Evolutionary conservation across 1,140 invertebrate genomes (phyloP).

Genomic region (Microplitis mediator): DNA sequence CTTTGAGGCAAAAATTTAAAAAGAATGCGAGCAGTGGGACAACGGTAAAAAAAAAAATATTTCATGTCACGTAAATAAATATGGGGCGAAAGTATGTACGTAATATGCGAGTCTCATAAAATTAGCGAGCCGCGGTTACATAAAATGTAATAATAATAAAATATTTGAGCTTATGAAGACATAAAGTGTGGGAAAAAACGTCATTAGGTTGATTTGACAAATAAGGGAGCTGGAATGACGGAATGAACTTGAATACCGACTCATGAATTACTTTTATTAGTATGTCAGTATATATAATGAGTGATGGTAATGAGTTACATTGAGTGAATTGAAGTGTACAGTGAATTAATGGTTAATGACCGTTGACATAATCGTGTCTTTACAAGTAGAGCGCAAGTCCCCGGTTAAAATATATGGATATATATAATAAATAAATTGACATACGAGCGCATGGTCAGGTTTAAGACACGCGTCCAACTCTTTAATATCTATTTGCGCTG

Average conservation of each 20-base stretch:
- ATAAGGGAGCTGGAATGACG: no score
- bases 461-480: not conserved
- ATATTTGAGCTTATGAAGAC: no score
- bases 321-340: no score
- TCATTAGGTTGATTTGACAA: no score
- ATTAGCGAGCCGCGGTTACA: not conserved
- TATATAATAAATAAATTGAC: not conserved
- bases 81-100: slow-evolving; percentile 38
- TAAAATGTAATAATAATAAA: no score
- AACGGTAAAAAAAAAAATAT: slow-evolving; percentile 22
- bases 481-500: not conserved
- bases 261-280: no score
- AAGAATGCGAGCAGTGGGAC: slow-evolving; percentile 38
- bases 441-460: not conserved
- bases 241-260: no score
- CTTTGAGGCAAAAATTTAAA: slow-evolving; percentile 5
- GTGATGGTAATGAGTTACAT: no score
- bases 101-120: not conserved
- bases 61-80: slow-evolving; percentile 30
- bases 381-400: not conserved
- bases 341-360: no score
- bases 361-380: no score
- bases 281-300: no score
- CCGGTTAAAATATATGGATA: not conserved
- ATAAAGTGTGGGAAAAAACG: no score